Conservation (phyloP, 1,140 invertebrate species). For the Diachasma alloeum region DNA sequence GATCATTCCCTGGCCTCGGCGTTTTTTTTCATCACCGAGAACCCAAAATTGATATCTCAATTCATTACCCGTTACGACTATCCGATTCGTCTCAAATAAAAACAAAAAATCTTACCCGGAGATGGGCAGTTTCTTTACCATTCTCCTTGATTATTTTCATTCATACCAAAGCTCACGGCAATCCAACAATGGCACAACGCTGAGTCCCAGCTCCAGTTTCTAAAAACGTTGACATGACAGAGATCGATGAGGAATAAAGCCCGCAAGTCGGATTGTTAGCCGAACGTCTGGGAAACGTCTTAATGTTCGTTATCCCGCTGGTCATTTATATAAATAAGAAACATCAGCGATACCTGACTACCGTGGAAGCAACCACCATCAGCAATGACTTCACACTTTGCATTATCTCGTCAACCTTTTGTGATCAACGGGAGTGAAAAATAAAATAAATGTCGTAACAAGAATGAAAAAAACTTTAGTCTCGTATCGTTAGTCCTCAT, state of each 20-base stretch:
- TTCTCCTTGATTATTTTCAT: slow-evolving; percentile 2
- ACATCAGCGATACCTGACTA: slow-evolving; percentile 64
- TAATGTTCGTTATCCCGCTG: slow-evolving; percentile 57
- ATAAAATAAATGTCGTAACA: not conserved
- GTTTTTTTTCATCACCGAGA: not conserved
- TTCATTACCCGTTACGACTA: not conserved
- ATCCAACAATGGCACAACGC: not conserved
- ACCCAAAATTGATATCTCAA: not conserved
- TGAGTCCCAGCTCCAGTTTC: slow-evolving; percentile 17
- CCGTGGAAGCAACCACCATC: slow-evolving; percentile 41
- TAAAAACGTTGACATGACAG: slow-evolving; percentile 33
- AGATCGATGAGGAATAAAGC: slow-evolving; percentile 32
- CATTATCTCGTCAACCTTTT: slow-evolving; percentile 43
- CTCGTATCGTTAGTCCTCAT: slow-evolving; percentile 60
- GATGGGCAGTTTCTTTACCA: not conserved
- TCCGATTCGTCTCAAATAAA: not conserved
- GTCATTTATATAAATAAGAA: slow-evolving; percentile 68
- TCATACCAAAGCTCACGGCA: not conserved
- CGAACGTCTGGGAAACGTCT: slow-evolving; percentile 28
- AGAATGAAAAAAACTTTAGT: slow-evolving; percentile 15
- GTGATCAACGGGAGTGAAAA: not conserved
- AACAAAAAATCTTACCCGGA: not conserved
- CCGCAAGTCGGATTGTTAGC: slow-evolving; percentile 30
- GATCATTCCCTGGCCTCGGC: not conserved
- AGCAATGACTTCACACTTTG: slow-evolving; percentile 60